Percentiles rank a stretch among this genome's conserved stretches.
These are phyloP conservation scores for Leptopilina clavipes DNA, from an alignment of 1,140 invertebrate genomes.

Conservation along the genomic window DNA sequence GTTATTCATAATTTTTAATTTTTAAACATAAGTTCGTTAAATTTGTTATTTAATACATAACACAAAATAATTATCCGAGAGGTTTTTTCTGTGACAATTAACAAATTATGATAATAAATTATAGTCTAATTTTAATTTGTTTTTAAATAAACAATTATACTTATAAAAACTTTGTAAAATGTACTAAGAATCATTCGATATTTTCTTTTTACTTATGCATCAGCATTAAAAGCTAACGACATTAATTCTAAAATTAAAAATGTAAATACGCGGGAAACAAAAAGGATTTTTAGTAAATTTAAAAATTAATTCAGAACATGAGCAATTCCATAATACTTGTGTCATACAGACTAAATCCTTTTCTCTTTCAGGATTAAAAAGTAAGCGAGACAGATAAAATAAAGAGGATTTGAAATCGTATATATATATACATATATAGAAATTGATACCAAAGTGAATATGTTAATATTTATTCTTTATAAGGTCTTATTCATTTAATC, in stretches of 20 bases:
- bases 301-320: neutral
- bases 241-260: neutral
- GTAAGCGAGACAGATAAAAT: constrained; percentile 12
- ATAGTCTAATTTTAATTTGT: too few relatives aligned
- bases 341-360: constrained; percentile 17
- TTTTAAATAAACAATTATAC: neutral
- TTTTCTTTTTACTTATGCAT: too few relatives aligned
- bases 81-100: too few relatives aligned
- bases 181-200: too few relatives aligned
- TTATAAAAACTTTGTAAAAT: too few relatives aligned
- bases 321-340: constrained; percentile 11
- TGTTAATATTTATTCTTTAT: constrained; percentile 1
- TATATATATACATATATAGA: neutral
- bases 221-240: neutral
- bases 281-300: neutral
- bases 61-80: too few relatives aligned
- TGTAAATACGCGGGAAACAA: neutral
- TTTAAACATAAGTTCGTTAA: too few relatives aligned
- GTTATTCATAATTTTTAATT: too few relatives aligned
- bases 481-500: neutral
- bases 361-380: constrained; percentile 27
- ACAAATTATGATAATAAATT: too few relatives aligned
- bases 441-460: neutral
- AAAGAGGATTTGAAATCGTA: constrained; percentile 8
- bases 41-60: too few relatives aligned